Percentiles rank a stretch among this genome's conserved stretches.
These are phyloP conservation scores for Danio choprae DNA, from an alignment of 2,797 vertebrate genomes.

Conservation along the genomic window DNA sequence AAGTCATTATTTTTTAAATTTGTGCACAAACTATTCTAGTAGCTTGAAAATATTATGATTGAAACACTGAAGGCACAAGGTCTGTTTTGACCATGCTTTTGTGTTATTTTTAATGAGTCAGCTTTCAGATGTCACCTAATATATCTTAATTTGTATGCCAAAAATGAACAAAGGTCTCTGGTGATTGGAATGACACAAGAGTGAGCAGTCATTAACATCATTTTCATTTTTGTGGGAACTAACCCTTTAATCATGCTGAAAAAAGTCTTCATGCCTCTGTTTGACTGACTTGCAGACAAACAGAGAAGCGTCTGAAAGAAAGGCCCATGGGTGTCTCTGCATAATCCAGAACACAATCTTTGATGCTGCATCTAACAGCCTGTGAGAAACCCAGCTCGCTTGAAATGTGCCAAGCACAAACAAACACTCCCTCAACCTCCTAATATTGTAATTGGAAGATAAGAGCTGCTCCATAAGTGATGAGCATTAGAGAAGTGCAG, in stretches of 20 bases:
- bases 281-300: constrained; percentile 20
- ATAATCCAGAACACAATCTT: constrained; percentile 35
- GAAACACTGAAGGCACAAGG: too few species aligned
- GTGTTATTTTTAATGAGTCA: too few species aligned
- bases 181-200: too few species aligned
- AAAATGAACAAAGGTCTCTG: too few species aligned
- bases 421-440: constrained; percentile 7
- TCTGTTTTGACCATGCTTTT: too few species aligned
- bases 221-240: too few species aligned
- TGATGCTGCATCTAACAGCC: constrained; percentile 19
- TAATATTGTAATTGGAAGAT: constrained; percentile 52
- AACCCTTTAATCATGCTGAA: background rate
- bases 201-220: too few species aligned
- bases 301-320: background rate
- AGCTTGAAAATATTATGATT: too few species aligned
- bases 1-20: too few species aligned
- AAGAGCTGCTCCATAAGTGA: constrained; percentile 42
- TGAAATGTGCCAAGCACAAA: constrained; percentile 18
- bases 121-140: too few species aligned
- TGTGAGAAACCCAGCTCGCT: constrained; percentile 40
- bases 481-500: constrained; percentile 36
- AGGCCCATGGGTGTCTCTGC: constrained; percentile 13
- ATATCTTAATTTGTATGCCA: too few species aligned
- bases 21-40: too few species aligned
- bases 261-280: background rate